Evolutionary conservation across 2,113 vertebrate genomes (phyloP).

Genomic region (Azemiops feae): DNA sequence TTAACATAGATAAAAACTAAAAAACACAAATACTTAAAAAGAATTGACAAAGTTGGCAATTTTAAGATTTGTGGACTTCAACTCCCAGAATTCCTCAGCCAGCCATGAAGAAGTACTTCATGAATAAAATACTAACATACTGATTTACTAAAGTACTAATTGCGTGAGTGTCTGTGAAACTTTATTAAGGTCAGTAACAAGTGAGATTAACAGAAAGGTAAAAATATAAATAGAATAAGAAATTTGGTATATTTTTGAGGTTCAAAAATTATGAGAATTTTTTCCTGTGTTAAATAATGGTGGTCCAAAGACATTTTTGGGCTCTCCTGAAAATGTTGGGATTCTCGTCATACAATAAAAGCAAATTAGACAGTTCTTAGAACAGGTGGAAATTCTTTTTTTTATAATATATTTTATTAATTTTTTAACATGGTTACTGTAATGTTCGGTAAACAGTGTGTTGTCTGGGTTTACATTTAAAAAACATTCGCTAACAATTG

Average conservation of each 20-base stretch:
- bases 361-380: background rate
- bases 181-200: background rate
- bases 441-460: too few relatives aligned
- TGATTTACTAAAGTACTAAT: background rate
- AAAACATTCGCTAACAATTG: too few relatives aligned
- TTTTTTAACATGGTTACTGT: too few relatives aligned
- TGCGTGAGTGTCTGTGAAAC: background rate
- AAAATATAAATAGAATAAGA: background rate
- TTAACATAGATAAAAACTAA: background rate
- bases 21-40: background rate
- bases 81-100: too few relatives aligned
- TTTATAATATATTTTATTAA: too few relatives aligned
- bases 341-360: background rate
- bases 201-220: background rate
- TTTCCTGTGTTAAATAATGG: background rate
- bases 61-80: too few relatives aligned
- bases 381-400: background rate
- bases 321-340: background rate
- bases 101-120: background rate
- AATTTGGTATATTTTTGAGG: background rate
- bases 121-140: too few relatives aligned
- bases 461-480: too few relatives aligned
- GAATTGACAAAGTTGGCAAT: background rate
- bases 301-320: background rate
- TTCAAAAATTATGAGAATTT: background rate